phyloP scores from a whole-genome alignment of 2,113 vertebrate genomes.

The Cephalopterus ornatus region DNA sequence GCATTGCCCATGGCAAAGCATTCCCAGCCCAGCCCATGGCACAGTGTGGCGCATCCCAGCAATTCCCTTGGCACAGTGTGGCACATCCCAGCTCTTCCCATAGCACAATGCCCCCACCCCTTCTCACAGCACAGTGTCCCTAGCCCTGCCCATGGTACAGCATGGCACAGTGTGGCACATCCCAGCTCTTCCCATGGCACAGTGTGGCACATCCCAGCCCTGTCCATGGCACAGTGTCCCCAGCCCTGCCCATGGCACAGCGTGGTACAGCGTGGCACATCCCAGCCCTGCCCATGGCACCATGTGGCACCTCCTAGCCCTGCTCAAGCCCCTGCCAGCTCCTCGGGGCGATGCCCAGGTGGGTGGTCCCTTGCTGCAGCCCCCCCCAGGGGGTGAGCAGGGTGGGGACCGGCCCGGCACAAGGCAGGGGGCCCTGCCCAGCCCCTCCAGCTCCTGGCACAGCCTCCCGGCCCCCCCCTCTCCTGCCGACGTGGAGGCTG shows the following conservation, averaged over 20 bases:
- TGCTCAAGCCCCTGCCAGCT: background rate
- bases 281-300: background rate
- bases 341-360: rapidly evolving
- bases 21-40: background rate
- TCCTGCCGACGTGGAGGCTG: conserved; percentile 35
- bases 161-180: too few species aligned
- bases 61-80: background rate
- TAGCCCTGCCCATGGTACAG: background rate
- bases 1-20: background rate
- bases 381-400: background rate
- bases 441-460: background rate
- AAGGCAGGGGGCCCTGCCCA: background rate
- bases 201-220: background rate
- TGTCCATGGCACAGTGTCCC: background rate
- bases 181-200: background rate
- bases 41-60: background rate
- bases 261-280: background rate
- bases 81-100: background rate
- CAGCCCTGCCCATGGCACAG: background rate
- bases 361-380: background rate
- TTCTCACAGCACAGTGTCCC: background rate
- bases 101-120: background rate
- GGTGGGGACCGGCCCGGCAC: background rate
- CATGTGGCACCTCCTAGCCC: background rate
- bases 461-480: background rate